Conservation (phyloP, 2,113 vertebrate genomes). For the Nothocercus julius region DNA sequence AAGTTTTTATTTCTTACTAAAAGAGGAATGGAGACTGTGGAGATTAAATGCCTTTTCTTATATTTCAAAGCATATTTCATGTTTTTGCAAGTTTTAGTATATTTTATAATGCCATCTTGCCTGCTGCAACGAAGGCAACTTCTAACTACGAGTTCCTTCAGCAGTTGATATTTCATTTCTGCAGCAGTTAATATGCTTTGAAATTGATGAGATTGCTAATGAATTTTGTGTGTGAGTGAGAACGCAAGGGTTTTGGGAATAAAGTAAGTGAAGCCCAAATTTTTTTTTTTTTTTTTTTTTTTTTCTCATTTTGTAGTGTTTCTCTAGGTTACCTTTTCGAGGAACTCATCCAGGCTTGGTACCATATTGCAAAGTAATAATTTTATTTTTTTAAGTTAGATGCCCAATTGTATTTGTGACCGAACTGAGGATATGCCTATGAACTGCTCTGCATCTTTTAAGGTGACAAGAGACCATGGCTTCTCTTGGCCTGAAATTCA, state of each 20-base stretch:
- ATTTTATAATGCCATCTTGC: not conserved
- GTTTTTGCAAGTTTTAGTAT: not conserved
- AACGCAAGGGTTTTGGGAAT: not conserved
- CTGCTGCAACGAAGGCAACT: not conserved
- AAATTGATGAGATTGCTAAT: not conserved
- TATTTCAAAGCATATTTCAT: not conserved
- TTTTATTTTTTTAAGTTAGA: not conserved
- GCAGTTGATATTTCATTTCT: not conserved
- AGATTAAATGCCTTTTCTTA: not conserved
- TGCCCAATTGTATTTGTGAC: not conserved
- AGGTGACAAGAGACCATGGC: not conserved
- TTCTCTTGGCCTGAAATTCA: not conserved
- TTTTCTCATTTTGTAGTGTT: not conserved
- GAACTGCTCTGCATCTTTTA: not conserved
- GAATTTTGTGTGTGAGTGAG: not conserved
- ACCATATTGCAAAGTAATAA: not conserved
- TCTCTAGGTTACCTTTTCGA: not conserved
- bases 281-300: not conserved
- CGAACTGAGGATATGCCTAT: rapidly evolving
- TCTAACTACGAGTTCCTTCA: not conserved
- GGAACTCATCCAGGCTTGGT: not conserved
- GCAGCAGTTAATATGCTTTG: not conserved
- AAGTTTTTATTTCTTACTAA: not conserved
- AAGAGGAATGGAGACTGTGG: not conserved
- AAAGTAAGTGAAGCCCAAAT: not conserved